phyloP scores from a whole-genome alignment of 2,888 invertebrate genomes.

The Bellardia pandia region DNA sequence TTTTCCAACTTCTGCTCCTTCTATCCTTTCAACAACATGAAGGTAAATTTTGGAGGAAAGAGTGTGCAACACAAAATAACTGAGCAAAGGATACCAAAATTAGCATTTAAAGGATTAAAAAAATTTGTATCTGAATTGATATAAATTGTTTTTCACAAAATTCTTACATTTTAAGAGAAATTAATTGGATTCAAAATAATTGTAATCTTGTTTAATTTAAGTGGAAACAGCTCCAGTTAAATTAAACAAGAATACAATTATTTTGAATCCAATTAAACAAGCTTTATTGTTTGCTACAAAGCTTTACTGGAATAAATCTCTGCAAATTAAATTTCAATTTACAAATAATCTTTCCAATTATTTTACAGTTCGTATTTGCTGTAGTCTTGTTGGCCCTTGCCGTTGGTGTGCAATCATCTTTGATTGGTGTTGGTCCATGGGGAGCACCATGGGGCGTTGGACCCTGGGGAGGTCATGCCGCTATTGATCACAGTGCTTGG shows the following conservation, averaged over 20 bases:
- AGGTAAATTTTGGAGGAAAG: conserved; percentile 77
- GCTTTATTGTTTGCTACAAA: too few relatives aligned
- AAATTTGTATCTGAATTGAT: too few relatives aligned
- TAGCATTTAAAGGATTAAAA: background rate
- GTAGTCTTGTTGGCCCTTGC: conserved; percentile 81
- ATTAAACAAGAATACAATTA: too few relatives aligned
- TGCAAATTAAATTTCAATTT: background rate
- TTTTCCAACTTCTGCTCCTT: conserved; percentile 66
- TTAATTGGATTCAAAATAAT: too few relatives aligned
- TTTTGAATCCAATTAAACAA: too few relatives aligned
- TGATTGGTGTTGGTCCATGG: conserved; percentile 75
- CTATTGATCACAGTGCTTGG: conserved; percentile 80
- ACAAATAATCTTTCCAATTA: background rate
- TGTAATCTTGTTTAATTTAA: too few relatives aligned
- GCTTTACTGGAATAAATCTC: background rate
- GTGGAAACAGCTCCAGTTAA: too few relatives aligned
- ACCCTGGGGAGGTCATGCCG: conserved; percentile 73
- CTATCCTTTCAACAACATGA: conserved; percentile 80
- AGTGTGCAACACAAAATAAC: too few relatives aligned
- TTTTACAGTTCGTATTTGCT: conserved; percentile 62
- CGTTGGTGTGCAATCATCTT: conserved; percentile 81
- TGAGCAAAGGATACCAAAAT: too few relatives aligned
- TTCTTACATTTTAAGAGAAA: too few relatives aligned
- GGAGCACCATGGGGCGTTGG: conserved; percentile 59
- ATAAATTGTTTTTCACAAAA: too few relatives aligned